Conservation (phyloP, 2,888 invertebrate genomes). For the Microdon myrmicae region DNA sequence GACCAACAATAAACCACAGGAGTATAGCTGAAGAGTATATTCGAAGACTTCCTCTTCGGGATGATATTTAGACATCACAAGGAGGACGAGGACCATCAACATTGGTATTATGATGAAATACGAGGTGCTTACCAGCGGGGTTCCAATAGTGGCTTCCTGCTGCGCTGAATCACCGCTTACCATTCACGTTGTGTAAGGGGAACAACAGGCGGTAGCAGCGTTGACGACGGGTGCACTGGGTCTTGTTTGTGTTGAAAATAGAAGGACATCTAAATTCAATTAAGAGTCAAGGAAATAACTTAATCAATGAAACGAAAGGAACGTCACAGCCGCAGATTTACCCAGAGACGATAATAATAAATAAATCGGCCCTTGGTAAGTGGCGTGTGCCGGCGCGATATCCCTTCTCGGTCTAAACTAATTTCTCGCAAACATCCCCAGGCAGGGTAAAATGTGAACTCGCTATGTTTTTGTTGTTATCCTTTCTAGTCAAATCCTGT, state of each 20-base stretch:
- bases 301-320: conserved; percentile 44
- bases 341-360: conserved; percentile 44
- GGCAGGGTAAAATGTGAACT: background rate
- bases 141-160: conserved; percentile 55
- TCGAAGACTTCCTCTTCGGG: conserved; percentile 27
- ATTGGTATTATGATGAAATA: conserved; percentile 41
- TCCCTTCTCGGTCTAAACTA: conserved; percentile 14
- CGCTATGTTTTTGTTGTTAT: conserved; percentile 1
- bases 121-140: conserved; percentile 36
- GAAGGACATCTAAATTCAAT: conserved; percentile 53
- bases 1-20: conserved; percentile 45
- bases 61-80: conserved; percentile 38
- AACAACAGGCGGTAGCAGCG: conserved; percentile 42
- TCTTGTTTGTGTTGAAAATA: background rate
- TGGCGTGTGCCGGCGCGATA: conserved; percentile 36
- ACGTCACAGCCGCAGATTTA: conserved; percentile 14
- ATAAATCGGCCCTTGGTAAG: conserved; percentile 39
- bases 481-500: too few relatives aligned
- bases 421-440: conserved; percentile 24
- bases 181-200: conserved; percentile 37
- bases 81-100: conserved; percentile 12
- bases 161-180: conserved; percentile 64
- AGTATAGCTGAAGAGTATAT: too few relatives aligned
- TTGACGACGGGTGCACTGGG: conserved; percentile 8
- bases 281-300: conserved; percentile 45